These are phyloP conservation scores for Merops nubicus DNA, from an alignment of 2,113 vertebrate genomes.

Conservation along the genomic window DNA sequence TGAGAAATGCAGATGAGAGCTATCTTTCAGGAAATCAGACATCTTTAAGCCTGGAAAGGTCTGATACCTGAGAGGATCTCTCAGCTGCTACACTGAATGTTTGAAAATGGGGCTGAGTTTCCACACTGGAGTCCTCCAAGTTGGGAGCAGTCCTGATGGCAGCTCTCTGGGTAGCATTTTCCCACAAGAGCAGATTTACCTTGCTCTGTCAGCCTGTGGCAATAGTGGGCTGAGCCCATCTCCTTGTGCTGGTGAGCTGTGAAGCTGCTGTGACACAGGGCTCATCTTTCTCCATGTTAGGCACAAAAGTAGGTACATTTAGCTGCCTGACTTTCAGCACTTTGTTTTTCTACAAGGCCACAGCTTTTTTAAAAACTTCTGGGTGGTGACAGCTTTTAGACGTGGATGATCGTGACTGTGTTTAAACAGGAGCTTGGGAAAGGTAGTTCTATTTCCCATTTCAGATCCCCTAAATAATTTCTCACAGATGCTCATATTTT, in stretches of 20 bases:
- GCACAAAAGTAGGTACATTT: accelerated
- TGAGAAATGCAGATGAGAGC: neutral
- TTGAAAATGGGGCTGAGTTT: neutral
- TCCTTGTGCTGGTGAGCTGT: neutral
- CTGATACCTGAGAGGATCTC: neutral
- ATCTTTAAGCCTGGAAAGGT: neutral
- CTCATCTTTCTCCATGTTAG: neutral
- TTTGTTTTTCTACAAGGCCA: neutral
- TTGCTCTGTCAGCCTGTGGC: neutral
- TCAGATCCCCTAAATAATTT: neutral
- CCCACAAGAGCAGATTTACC: accelerated
- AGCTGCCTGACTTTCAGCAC: neutral
- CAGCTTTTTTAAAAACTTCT: neutral
- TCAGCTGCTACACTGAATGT: neutral
- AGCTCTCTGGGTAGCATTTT: accelerated
- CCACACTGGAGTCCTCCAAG: accelerated
- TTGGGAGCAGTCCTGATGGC: neutral
- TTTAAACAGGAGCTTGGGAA: neutral
- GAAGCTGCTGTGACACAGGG: neutral
- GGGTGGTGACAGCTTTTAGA: neutral
- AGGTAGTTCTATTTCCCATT: neutral
- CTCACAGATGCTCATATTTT: neutral
- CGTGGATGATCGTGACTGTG: neutral
- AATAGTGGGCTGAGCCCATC: neutral
- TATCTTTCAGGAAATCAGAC: neutral